Percentiles rank a stretch among this genome's conserved stretches.
phyloP scores from a whole-genome alignment of 2,888 invertebrate species.

The Caenorhabditis virilis region DNA sequence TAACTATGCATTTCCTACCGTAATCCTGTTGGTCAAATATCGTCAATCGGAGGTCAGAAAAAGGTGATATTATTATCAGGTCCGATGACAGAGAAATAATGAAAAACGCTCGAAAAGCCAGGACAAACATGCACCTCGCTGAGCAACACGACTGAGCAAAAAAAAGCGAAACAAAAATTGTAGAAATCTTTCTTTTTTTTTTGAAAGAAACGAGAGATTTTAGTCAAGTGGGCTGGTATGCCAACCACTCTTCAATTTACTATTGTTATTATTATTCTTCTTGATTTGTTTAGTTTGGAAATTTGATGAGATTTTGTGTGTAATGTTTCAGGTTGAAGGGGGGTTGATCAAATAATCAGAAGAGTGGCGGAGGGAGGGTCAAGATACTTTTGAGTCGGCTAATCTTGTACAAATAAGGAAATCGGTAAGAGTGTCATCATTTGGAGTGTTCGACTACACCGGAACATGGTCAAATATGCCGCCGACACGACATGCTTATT shows the following conservation, averaged over 20 bases:
- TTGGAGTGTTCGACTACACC: constrained; percentile 13
- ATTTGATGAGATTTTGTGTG: background rate
- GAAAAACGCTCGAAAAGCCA: no score
- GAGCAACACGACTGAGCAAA: no score
- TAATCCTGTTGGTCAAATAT: no score
- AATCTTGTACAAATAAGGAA: constrained; percentile 39
- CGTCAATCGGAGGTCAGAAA: no score
- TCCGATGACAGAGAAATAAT: no score
- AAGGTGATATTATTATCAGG: no score
- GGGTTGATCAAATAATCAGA: constrained; percentile 1
- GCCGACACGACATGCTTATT: background rate
- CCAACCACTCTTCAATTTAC: background rate
- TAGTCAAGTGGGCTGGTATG: background rate
- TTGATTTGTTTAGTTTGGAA: background rate
- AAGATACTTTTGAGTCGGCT: constrained; percentile 19
- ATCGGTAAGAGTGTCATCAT: constrained; percentile 42
- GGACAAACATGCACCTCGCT: no score
- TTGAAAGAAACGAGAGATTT: background rate
- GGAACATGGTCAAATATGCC: no score
- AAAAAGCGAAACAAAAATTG: no score
- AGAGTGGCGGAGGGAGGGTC: constrained; percentile 9
- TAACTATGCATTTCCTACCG: no score
- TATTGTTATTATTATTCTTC: background rate
- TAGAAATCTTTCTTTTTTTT: background rate
- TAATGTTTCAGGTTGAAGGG: no score